Evolutionary conservation across 1,140 invertebrate species (phyloP).

Genomic region (Fragariocoptes setiger): DNA sequence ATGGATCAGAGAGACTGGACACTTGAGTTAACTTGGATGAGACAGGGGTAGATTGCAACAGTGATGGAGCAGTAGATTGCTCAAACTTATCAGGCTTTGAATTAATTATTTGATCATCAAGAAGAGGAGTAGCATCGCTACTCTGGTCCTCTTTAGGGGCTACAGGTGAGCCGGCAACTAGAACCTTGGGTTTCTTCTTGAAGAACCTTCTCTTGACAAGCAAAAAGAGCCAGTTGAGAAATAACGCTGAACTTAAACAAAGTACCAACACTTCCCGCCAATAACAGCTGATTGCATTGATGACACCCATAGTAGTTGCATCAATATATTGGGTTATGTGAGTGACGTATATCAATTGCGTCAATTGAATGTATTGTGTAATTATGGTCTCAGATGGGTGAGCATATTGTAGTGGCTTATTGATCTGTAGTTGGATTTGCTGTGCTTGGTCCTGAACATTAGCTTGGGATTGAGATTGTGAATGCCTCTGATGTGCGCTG

Average conservation of each 20-base stretch:
- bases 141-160: no score
- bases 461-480: background rate
- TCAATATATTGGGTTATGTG: no score
- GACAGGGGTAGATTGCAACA: background rate
- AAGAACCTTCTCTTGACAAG: constrained; percentile 2
- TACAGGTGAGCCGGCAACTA: background rate
- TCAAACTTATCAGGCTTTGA: background rate
- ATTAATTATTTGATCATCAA: background rate
- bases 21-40: background rate
- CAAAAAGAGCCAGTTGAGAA: constrained; percentile 6
- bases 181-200: background rate
- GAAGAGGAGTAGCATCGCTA: background rate
- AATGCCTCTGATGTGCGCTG: background rate
- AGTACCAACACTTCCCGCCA: constrained; percentile 37
- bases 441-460: background rate
- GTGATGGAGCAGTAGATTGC: background rate
- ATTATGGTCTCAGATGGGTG: background rate
- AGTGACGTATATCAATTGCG: no score
- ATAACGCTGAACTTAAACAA: constrained; percentile 18
- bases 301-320: background rate
- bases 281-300: constrained; percentile 5
- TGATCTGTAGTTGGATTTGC: background rate
- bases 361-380: no score
- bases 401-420: background rate
- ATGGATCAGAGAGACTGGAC: background rate